A percentile compares a stretch with the other conserved stretches of the same genome.
phyloP scores from a whole-genome alignment of 1,140 invertebrate species.

The Orchestia grillus region DNA sequence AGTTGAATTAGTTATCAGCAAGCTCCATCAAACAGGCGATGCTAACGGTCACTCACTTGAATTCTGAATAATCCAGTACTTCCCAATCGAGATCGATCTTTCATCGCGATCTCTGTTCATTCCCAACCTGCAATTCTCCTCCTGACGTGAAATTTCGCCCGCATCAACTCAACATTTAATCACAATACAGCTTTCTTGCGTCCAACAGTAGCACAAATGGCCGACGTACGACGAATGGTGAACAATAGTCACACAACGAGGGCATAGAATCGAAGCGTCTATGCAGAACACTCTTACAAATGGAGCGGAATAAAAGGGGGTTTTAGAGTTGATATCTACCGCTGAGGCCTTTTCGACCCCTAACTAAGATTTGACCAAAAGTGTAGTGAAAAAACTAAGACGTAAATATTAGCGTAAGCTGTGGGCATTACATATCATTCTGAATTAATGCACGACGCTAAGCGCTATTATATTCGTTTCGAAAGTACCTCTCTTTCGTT shows the following conservation, averaged over 20 bases:
- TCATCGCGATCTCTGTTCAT: background rate
- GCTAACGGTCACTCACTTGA: background rate
- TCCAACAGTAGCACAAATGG: too few species aligned
- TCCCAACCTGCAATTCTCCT: too few species aligned
- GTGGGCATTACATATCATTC: background rate
- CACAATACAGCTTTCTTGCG: too few species aligned
- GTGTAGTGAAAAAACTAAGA: background rate
- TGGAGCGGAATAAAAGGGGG: background rate
- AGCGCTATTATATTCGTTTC: background rate
- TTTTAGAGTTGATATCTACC: background rate
- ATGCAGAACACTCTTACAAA: background rate
- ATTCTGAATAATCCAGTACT: background rate
- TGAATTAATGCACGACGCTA: background rate
- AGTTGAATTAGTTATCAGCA: background rate
- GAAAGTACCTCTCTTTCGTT: background rate
- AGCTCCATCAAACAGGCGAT: background rate
- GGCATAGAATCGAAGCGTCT: too few species aligned
- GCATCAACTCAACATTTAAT: too few species aligned
- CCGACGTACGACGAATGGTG: background rate
- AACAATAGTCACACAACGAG: background rate
- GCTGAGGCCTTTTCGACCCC: background rate
- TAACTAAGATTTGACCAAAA: background rate
- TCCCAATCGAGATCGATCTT: background rate
- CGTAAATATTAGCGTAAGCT: background rate
- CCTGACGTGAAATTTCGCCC: too few species aligned